Base-by-base conservation (phyloP, 2,797 vertebrate species). In the Falco cherrug region DNA sequence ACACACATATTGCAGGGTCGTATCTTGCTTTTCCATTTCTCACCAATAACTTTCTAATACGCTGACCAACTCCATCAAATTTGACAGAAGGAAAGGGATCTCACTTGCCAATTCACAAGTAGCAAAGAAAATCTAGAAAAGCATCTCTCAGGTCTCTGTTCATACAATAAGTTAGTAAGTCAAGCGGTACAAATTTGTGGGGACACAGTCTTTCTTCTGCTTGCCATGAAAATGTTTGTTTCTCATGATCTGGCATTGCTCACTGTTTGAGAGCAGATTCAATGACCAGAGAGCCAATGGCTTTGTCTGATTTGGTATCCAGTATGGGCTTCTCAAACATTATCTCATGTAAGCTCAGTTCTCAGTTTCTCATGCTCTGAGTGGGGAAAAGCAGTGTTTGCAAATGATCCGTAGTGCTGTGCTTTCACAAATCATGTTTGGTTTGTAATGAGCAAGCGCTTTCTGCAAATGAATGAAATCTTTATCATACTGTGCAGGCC, bases 321-420 rank as follows among this genome's bases (percentile, higher is more conserved):
- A 41, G 10, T 4, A 26, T 9, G 51, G 14, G 12, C 51, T 89
- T 91, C 47, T 31, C 73, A 80, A 47, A 28, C 15, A n/a, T 14
- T 86, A 37, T 35, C 43, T 77, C 6, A 3, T 6, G 2, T 47
- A 43, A 84, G 11, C 22, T 59, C 63, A 48, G 35, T 28, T 68
- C 18, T 57, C 21, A 43, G 19, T 53, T 90, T 24, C 22, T 86
- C 8, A 2, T 22, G 8, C 13, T 79, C 22, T 10, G 35, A 50
- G 33, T 5, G 15, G 7, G 24, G 37, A 76, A 75, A 37, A 84
- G 13, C n/a, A 26, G 11, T 2, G 4, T 61, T 78, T 73, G 26
- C 0, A 0, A 63, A 33, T 26, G n/a, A 85, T 25, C 28, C 26
- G 2, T 11, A 21, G 53, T 35, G 9, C 12, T 71, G 51, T n/a